Evolutionary conservation across 1,140 invertebrate species (phyloP).

Genomic region (Ceratitis capitata): DNA sequence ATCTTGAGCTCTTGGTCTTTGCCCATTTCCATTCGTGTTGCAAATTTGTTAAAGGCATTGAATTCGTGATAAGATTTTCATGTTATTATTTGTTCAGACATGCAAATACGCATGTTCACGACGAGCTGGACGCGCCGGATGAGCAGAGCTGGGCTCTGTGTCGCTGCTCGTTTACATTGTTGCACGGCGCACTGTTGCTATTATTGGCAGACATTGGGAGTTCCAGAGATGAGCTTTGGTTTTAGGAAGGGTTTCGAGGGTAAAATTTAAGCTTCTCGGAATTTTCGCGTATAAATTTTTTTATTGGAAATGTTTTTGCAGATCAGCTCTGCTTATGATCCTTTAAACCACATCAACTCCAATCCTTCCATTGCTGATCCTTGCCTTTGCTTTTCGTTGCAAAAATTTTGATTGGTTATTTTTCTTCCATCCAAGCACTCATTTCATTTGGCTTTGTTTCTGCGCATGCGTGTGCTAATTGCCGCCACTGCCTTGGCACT

Average conservation of each 20-base stretch:
- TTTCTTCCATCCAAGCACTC: not conserved
- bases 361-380: not conserved
- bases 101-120: slow-evolving; percentile 44
- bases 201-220: not conserved
- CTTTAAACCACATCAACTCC: not conserved
- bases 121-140: not conserved
- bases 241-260: not conserved
- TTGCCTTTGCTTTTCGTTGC: not conserved
- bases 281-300: too few species aligned
- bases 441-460: not conserved
- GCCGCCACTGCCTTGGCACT: not conserved
- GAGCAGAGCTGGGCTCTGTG: not conserved
- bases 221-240: not conserved
- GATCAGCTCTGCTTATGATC: too few species aligned
- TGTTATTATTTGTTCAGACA: slow-evolving; percentile 44
- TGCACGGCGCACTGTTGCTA: not conserved
- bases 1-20: not conserved
- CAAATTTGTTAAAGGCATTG: slow-evolving; percentile 39
- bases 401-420: not conserved
- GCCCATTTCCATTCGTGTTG: not conserved
- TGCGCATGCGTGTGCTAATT: not conserved
- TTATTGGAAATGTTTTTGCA: too few species aligned
- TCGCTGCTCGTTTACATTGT: slow-evolving; percentile 1
- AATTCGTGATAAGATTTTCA: slow-evolving; percentile 44
- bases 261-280: too few species aligned